Evolutionary conservation across 2,797 vertebrate genomes (phyloP).

Genomic region (Gymnothorax javanicus): DNA sequence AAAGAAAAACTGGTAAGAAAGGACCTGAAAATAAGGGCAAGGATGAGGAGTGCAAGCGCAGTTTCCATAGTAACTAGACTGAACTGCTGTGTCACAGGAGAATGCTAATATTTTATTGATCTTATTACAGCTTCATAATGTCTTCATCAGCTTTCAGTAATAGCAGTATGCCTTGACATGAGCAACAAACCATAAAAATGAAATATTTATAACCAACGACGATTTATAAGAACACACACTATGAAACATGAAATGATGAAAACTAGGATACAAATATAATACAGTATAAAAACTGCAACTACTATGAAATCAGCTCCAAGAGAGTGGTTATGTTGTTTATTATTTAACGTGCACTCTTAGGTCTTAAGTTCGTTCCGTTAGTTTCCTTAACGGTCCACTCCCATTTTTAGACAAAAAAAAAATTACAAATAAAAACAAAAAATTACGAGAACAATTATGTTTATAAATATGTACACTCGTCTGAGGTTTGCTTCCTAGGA

Average conservation of each 20-base stretch:
- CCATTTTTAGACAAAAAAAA: background rate
- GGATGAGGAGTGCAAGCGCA: background rate
- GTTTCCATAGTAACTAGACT: background rate
- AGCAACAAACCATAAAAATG: background rate
- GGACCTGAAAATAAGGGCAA: background rate
- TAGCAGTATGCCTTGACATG: background rate
- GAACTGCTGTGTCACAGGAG: background rate
- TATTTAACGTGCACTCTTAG: background rate
- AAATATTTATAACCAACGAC: background rate
- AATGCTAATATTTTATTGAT: background rate
- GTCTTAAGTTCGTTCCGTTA: background rate
- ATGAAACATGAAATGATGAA: background rate
- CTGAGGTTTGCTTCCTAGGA: no score
- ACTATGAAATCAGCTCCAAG: background rate
- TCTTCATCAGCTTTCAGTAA: background rate
- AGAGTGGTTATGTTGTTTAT: background rate
- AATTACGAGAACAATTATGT: no score
- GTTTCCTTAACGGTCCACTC: background rate
- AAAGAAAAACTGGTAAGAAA: background rate
- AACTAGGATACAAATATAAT: background rate
- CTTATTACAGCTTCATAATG: slow-evolving; percentile 1
- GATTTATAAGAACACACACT: background rate
- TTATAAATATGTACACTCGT: no score
- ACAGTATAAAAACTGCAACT: background rate
- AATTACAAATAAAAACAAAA: background rate